Base-by-base conservation (phyloP, 2,113 vertebrate species). In the Acanthisitta chloris region DNA sequence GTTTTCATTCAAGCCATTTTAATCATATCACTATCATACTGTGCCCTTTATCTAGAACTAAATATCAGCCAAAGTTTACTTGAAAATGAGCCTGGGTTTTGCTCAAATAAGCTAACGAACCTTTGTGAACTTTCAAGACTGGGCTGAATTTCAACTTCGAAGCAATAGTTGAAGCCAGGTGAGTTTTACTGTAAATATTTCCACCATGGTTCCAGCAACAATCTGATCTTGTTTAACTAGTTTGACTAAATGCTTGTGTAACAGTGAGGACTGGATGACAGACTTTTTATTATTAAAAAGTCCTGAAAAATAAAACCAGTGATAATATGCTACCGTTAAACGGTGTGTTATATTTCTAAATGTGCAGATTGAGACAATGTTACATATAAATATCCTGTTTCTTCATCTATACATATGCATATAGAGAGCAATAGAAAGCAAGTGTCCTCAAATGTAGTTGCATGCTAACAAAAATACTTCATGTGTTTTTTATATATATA, bases 181-280 rank as follows among this genome's bases (percentile, higher is more conserved):
- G 91, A 97, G 72, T 69, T 91, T 90, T 94, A 92, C 38, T 89
- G 57, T 87, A 95, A 92, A 89, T 87, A 94, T 91, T 95, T 95
- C 57, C 61, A 74, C 3, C 0, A 0, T n/a, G 51, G 34, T 92
- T 96, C 84, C 73, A 94, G 89, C n/a, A 84, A 34, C 40, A 94
- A 34, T 84, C 77, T 89, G 69, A 92, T 84, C 55, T 90, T 74
- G n/a, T 92, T 95, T 94, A 94, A 94, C 74, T 66, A 48, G 61
- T 90, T 92, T 73, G 77, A 84, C 80, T 74, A 52, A 94, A 72
- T 82, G 69, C 81, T 87, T 91, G 38, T 89, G 77, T 91, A 91
- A 74, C 52, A 57, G 36, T 78, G 73, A 95, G 58, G 58, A 71
- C 58, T 82, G 58, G 45, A 80, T 92, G 74, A 85, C 66, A 92